phyloP scores from a whole-genome alignment of 1,140 invertebrate genomes.

The Subanguina moxae region DNA sequence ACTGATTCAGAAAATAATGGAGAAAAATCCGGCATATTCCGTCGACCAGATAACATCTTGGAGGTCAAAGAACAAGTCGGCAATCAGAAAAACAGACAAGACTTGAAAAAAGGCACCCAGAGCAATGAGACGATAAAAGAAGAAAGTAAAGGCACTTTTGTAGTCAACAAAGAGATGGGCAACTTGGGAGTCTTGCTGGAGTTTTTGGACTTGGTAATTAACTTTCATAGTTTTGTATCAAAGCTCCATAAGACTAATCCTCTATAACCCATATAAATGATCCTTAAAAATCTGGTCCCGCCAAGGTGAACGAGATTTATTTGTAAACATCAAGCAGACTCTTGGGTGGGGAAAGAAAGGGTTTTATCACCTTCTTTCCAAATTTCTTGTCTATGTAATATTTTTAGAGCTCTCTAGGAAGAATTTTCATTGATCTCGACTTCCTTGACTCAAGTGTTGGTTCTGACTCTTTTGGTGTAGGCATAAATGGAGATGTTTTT shows the following conservation, averaged over 20 bases:
- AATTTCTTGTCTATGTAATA: too few species aligned
- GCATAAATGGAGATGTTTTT: constrained; percentile 28
- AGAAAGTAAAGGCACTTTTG: too few species aligned
- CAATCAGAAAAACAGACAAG: background rate
- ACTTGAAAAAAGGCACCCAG: too few species aligned
- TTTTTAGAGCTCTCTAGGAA: constrained; percentile 30
- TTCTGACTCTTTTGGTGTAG: constrained; percentile 36
- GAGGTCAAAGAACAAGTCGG: background rate
- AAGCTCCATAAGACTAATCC: too few species aligned
- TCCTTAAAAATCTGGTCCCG: too few species aligned
- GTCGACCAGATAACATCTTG: background rate
- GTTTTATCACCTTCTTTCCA: too few species aligned
- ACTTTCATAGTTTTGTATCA: constrained; percentile 25
- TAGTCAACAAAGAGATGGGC: too few species aligned
- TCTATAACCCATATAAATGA: too few species aligned
- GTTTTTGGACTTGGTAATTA: constrained; percentile 31
- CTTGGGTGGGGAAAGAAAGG: too few species aligned
- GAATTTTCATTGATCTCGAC: constrained; percentile 39
- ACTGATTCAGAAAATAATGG: too few species aligned
- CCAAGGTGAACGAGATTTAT: background rate
- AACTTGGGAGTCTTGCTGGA: constrained; percentile 20
- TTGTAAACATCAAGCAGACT: background rate
- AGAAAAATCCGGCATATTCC: background rate
- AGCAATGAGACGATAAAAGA: too few species aligned
- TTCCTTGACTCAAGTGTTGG: constrained; percentile 41